Evolutionary conservation across 2,888 invertebrate genomes (phyloP).

Genomic region (Neria commutata): DNA sequence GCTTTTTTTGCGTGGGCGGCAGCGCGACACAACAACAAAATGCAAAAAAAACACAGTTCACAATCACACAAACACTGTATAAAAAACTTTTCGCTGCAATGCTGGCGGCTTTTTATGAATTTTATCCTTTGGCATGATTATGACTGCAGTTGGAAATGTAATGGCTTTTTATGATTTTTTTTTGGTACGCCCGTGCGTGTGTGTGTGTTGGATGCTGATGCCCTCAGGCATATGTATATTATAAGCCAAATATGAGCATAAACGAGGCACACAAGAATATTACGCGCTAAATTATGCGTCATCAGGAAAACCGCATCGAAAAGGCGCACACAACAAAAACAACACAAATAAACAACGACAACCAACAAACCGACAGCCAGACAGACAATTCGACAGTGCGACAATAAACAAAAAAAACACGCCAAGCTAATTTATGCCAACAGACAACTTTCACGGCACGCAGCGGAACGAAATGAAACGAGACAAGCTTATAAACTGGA

Average conservation of each 20-base stretch:
- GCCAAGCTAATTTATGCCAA: neutral
- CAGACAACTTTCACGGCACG: slow-evolving; percentile 15
- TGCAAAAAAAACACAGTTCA: no score
- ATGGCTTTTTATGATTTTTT: no score
- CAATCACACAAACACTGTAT: no score
- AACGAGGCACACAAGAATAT: slow-evolving; percentile 15
- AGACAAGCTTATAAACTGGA: neutral
- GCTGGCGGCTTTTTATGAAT: no score
- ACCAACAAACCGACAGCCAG: neutral
- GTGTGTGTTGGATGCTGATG: no score
- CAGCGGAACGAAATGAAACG: neutral
- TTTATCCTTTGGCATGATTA: no score
- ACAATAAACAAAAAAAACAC: neutral
- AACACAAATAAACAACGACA: neutral
- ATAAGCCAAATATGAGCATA: slow-evolving; percentile 18
- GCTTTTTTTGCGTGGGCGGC: no score
- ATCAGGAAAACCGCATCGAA: slow-evolving; percentile 2
- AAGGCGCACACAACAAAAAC: neutral
- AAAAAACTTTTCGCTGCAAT: no score
- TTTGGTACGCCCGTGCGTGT: no score
- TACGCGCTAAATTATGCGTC: slow-evolving; percentile 19
- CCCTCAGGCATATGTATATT: slow-evolving; percentile 13
- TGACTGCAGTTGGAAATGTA: no score
- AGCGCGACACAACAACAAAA: no score
- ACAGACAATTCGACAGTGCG: neutral